phyloP scores from a whole-genome alignment of 2,113 vertebrate species.

The Telmatochromis brichardi region DNA sequence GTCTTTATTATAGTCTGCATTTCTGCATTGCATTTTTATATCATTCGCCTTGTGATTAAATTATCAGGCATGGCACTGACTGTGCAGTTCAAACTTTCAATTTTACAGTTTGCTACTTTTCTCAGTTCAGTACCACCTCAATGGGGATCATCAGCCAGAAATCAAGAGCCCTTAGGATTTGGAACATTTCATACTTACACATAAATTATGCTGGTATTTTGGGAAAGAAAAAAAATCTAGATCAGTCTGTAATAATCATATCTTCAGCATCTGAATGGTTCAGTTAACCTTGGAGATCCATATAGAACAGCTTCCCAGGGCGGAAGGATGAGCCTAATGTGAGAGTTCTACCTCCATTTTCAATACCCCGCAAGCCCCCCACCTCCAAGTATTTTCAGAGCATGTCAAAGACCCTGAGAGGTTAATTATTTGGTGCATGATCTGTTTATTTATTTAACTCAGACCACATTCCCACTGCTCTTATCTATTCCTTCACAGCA shows the following conservation, averaged over 20 bases:
- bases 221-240: background rate
- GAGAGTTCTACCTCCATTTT: background rate
- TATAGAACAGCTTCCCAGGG: background rate
- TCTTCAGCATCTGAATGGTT: background rate
- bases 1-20: background rate
- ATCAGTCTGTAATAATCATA: background rate
- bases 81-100: background rate
- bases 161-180: background rate
- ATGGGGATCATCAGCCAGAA: background rate
- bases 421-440: constrained; percentile 67
- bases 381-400: constrained; percentile 36
- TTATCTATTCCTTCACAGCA: constrained; percentile 46
- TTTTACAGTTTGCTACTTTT: background rate
- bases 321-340: background rate
- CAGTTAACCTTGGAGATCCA: constrained; percentile 1
- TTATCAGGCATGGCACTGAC: background rate
- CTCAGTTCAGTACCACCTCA: background rate
- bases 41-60: background rate
- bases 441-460: constrained; percentile 69
- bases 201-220: background rate
- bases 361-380: background rate
- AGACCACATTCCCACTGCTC: constrained; percentile 24
- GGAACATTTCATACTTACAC: background rate
- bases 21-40: background rate
- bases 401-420: constrained; percentile 61